Conservation (phyloP, 2,888 invertebrate genomes). For the Dryococelus australis region DNA sequence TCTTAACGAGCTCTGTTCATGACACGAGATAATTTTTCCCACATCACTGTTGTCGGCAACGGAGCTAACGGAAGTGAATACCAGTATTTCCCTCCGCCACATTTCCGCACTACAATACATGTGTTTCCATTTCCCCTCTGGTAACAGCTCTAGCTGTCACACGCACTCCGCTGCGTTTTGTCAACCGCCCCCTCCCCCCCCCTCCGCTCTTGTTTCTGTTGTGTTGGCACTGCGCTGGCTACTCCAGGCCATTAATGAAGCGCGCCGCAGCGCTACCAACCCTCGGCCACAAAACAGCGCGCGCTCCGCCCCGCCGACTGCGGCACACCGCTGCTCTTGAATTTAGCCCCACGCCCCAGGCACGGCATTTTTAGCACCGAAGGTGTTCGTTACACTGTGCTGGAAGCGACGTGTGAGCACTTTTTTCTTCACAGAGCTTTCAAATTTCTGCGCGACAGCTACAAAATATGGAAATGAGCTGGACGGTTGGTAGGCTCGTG, state of each 20-base stretch:
- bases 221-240: background rate
- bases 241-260: background rate
- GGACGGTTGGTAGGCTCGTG: no score
- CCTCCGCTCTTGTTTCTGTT: background rate
- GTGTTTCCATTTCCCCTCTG: background rate
- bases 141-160: background rate
- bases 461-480: no score
- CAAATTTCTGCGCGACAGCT: no score
- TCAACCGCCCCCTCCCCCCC: background rate
- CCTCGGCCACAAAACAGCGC: background rate
- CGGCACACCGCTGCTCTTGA: background rate
- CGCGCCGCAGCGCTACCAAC: background rate
- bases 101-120: background rate
- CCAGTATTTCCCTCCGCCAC: background rate
- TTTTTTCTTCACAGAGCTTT: no score
- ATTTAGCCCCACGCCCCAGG: background rate
- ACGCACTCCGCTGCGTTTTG: background rate
- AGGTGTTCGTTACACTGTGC: background rate
- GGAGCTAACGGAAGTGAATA: background rate
- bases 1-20: no score
- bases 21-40: no score
- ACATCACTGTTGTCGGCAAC: background rate
- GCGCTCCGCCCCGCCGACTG: background rate
- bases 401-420: background rate
- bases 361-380: background rate